Evolutionary conservation across 2,113 vertebrate species (phyloP), one percentile per base, ranked within the genome.

Genomic region (Chunga burmeisteri): DNA sequence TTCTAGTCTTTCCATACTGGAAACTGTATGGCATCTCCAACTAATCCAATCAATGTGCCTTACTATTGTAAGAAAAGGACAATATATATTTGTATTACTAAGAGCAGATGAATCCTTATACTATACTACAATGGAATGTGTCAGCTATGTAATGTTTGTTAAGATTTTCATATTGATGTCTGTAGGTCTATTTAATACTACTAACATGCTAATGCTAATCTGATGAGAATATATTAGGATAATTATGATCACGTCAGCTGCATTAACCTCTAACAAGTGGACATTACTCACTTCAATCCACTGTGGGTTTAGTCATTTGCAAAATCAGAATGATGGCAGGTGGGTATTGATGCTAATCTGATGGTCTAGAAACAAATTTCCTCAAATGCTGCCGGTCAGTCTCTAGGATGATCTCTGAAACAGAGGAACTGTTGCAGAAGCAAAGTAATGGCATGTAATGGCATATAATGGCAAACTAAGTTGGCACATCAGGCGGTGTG

Each of bases 401-500:
- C 16, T 55, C 26, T 8, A 59, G 11, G 42, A 79, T 16, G 5
- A 65, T 23, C 12, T 71, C 34, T 58, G 70, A 59, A 73, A 53
- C 14, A 58, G 10, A 42, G 17, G 9, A 84, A 27, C 5, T 5
- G 20, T 27, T 70, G 13, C n/a, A 49, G 16, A 52, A 29, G 13
- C 38, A 84, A 49, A 74, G 9, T 15, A 55, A 17, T 30, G 46
- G 11, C 38, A 38, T 38, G 9, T 15, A 55, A 17, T 30, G 32
- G 13, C 44, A 44, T 16, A 9, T 4, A 13, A 25, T 1, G 26
- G 25, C 10, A 78, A 91, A 16, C 7, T 44, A 18, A 61, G 10
- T 13, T 7, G 6, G 8, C 34, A 22, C 4, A 3, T 42, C 17
- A 63, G 30, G 16, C 9, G 42, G 5, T 0, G 1, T 14, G 1